Conservation (phyloP, 2,113 vertebrate genomes). For the Collichthys lucidus region DNA sequence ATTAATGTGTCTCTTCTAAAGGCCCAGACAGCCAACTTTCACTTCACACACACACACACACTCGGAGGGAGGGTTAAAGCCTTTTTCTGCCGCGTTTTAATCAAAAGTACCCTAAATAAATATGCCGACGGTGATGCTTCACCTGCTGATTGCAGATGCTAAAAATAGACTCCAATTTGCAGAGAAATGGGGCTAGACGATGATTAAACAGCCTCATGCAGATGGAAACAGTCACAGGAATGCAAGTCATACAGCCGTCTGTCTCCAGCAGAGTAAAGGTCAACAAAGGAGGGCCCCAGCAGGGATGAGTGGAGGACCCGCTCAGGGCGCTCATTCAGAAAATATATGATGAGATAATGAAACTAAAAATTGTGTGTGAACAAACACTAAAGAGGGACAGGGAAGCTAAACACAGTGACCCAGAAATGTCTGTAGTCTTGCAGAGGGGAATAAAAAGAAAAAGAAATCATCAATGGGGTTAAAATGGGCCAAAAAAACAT, state of each 20-base stretch:
- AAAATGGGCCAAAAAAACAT: conserved; percentile 17
- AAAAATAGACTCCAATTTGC: conserved; percentile 67
- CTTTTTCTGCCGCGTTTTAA: conserved; percentile 28
- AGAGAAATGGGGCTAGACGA: conserved; percentile 50
- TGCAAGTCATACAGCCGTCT: conserved; percentile 20
- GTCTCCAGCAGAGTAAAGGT: conserved; percentile 27
- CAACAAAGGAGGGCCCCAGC: conserved; percentile 11
- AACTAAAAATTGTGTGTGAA: conserved; percentile 20
- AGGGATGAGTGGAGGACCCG: background rate
- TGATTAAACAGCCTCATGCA: conserved; percentile 60
- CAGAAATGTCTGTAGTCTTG: conserved; percentile 5
- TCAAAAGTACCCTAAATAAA: conserved; percentile 61
- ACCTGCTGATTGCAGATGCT: conserved; percentile 59
- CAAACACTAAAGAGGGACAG: background rate
- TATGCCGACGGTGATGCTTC: conserved; percentile 42
- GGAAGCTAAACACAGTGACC: conserved; percentile 1
- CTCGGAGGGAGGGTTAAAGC: conserved; percentile 29
- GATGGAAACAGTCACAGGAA: conserved; percentile 42
- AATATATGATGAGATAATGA: conserved; percentile 13
- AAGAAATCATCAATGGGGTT: background rate
- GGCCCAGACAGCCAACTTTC: conserved; percentile 20
- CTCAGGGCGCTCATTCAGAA: conserved; percentile 5
- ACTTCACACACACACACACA: conserved; percentile 14
- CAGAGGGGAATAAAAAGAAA: too few species aligned
- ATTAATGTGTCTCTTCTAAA: conserved; percentile 37